These are phyloP conservation scores for Aplocera efformata DNA, from an alignment of 2,888 invertebrate species.

Conservation along the genomic window DNA sequence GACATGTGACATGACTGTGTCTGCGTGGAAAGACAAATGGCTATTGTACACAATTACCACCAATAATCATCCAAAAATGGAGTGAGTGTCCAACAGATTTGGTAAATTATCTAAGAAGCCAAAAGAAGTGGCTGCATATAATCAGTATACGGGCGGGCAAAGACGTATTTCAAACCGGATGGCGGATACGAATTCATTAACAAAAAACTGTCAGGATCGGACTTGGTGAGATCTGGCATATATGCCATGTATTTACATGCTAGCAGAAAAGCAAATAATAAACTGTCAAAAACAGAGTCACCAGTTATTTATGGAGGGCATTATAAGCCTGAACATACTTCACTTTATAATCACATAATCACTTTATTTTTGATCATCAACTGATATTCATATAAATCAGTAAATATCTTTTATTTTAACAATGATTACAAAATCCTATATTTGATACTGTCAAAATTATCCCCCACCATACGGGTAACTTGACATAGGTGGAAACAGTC, in stretches of 20 bases:
- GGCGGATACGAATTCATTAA: conserved; percentile 8
- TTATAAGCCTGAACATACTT: conserved; percentile 18
- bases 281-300: background rate
- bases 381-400: too few species aligned
- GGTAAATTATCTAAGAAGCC: conserved; percentile 4
- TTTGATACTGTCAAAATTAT: too few species aligned
- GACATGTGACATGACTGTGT: conserved; percentile 4
- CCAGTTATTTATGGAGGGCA: conserved; percentile 7
- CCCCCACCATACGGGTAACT: too few species aligned
- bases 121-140: conserved; percentile 4
- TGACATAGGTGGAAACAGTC: too few species aligned
- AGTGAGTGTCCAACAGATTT: conserved; percentile 3
- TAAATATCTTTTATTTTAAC: too few species aligned
- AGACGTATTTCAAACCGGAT: conserved; percentile 11
- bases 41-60: conserved; percentile 2
- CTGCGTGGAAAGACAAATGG: conserved; percentile 8
- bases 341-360: too few species aligned
- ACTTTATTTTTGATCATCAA: too few species aligned
- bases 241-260: conserved; percentile 15
- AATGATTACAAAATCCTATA: too few species aligned
- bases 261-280: conserved; percentile 7
- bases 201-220: background rate
- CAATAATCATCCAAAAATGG: conserved; percentile 3
- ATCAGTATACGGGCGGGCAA: conserved; percentile 14
- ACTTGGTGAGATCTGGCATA: conserved; percentile 9